Conservation (phyloP, 2,797 vertebrate genomes). For the Dromococcyx pavoninus region DNA sequence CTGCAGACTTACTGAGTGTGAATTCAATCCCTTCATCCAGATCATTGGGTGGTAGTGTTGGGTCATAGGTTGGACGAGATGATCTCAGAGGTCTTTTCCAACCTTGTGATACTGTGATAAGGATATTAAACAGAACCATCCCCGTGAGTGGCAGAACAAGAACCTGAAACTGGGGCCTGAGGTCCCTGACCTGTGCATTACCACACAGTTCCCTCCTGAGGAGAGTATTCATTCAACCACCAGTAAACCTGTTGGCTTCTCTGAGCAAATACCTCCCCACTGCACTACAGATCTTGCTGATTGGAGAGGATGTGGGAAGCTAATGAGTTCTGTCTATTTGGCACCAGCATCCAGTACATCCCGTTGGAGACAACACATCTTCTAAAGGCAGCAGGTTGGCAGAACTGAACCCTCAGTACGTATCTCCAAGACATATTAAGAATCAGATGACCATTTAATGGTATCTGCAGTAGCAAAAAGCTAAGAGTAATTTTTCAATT, state of each 20-base stretch:
- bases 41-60: too few species aligned
- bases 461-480: background rate
- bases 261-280: background rate
- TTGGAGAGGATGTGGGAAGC: background rate
- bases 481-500: background rate
- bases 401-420: background rate
- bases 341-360: background rate
- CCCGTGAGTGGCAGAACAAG: background rate
- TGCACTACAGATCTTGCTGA: background rate
- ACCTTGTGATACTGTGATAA: too few species aligned
- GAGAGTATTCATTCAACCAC: background rate
- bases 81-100: too few species aligned
- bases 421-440: background rate
- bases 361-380: background rate
- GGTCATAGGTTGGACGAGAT: too few species aligned
- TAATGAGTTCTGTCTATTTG: background rate
- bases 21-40: too few species aligned
- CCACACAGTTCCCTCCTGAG: background rate
- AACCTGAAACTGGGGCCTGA: background rate
- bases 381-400: background rate
- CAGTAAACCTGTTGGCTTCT: background rate
- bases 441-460: background rate
- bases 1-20: too few species aligned
- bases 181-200: background rate
- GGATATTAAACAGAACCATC: too few species aligned